Evolutionary conservation across 2,113 vertebrate genomes (phyloP).

Genomic region (Geothlypis trichas): DNA sequence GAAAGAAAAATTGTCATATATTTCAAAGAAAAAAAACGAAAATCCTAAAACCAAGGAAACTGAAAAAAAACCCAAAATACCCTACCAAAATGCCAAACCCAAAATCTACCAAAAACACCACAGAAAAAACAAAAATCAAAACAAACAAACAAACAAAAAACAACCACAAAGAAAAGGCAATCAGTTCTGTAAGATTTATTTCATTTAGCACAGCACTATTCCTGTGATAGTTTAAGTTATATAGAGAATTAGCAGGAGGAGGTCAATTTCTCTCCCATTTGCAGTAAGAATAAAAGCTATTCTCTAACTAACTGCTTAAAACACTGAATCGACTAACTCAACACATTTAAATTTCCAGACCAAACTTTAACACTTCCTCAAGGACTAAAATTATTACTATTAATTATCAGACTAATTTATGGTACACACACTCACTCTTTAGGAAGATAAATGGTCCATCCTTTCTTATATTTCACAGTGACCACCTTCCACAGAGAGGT

Average conservation of each 20-base stretch:
- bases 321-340: accelerated
- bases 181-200: not conserved
- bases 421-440: not conserved
- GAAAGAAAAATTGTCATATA: not conserved
- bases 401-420: not conserved
- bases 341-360: not conserved
- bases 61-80: not conserved
- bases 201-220: not conserved
- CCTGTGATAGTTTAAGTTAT: not conserved
- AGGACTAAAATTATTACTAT: not conserved
- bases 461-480: not conserved
- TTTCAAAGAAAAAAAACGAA: not conserved
- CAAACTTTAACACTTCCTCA: not conserved
- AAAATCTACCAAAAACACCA: not conserved
- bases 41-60: accelerated
- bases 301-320: not conserved
- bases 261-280: not conserved
- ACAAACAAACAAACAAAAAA: not conserved
- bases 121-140: not conserved
- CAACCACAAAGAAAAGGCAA: not conserved
- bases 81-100: no score
- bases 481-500: not conserved
- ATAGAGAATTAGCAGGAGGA: not conserved
- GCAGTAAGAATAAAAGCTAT: not conserved
- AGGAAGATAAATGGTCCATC: not conserved